Evolutionary conservation across 2,113 vertebrate genomes (phyloP).

Genomic region (Syrmaticus mikado): DNA sequence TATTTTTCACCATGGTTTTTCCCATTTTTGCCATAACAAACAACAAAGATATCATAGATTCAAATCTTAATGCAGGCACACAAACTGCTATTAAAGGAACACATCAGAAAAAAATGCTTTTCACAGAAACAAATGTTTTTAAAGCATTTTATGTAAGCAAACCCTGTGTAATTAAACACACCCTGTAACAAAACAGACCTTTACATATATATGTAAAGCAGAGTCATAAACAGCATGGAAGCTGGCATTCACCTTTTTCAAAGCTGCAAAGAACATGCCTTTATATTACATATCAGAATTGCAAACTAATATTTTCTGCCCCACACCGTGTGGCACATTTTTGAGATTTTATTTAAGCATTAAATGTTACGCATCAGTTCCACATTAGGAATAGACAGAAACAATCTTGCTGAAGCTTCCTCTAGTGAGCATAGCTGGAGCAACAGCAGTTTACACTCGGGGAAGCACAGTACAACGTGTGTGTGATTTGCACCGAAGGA

Average conservation of each 20-base stretch:
- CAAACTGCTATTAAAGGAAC: neutral
- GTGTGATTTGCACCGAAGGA: neutral
- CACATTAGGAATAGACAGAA: neutral
- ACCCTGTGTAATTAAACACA: neutral
- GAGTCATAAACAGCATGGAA: neutral
- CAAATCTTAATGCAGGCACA: neutral
- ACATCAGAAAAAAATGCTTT: neutral
- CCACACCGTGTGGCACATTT: neutral
- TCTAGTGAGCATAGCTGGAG: neutral
- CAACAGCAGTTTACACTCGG: neutral
- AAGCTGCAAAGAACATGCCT: neutral
- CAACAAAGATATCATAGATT: constrained; percentile 8
- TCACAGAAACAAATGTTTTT: neutral
- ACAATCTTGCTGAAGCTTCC: neutral
- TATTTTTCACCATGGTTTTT: constrained; percentile 8
- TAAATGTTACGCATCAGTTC: neutral
- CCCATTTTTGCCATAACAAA: constrained; percentile 45
- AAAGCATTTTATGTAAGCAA: neutral
- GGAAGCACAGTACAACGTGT: neutral
- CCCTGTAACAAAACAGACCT: neutral
- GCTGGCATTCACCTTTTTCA: neutral
- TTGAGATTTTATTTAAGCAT: neutral
- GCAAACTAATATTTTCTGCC: neutral
- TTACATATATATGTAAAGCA: neutral
- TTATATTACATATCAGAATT: neutral